A percentile compares a stretch with the other conserved stretches of the same genome.
Evolutionary conservation across 2,888 invertebrate genomes (phyloP).

Genomic region (Pherbina coryleti): DNA sequence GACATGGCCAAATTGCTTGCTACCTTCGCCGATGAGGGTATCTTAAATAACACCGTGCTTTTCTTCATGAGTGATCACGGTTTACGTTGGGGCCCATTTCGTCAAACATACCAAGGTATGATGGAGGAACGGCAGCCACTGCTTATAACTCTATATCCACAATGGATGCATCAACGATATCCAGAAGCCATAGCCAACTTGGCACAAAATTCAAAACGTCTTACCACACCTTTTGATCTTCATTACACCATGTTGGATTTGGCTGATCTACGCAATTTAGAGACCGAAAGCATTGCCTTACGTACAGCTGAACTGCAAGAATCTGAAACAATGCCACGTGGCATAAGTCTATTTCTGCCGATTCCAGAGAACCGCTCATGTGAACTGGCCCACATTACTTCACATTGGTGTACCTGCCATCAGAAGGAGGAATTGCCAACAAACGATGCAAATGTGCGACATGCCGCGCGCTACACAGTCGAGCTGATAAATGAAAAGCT

Average conservation of each 20-base stretch:
- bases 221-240: slow-evolving; percentile 89
- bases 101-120: slow-evolving; percentile 84
- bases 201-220: slow-evolving; percentile 75
- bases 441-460: slow-evolving; percentile 71
- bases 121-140: slow-evolving; percentile 91
- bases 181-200: slow-evolving; percentile 76
- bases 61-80: slow-evolving; percentile 92
- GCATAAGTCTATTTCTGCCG: slow-evolving; percentile 84
- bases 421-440: slow-evolving; percentile 73
- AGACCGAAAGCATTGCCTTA: slow-evolving; percentile 68
- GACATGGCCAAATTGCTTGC: slow-evolving; percentile 54
- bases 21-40: slow-evolving; percentile 48
- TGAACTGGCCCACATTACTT: slow-evolving; percentile 80
- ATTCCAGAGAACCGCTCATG: slow-evolving; percentile 83
- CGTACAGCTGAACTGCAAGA: slow-evolving; percentile 60
- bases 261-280: slow-evolving; percentile 71
- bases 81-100: slow-evolving; percentile 86
- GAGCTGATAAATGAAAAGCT: slow-evolving; percentile 77
- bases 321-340: slow-evolving; percentile 71
- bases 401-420: slow-evolving; percentile 92
- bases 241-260: slow-evolving; percentile 84
- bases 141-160: slow-evolving; percentile 79
- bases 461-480: slow-evolving; percentile 76
- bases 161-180: slow-evolving; percentile 77
- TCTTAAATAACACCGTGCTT: slow-evolving; percentile 77